Base-by-base conservation (phyloP, 2,888 invertebrate genomes). In the Tridacna gigas region DNA sequence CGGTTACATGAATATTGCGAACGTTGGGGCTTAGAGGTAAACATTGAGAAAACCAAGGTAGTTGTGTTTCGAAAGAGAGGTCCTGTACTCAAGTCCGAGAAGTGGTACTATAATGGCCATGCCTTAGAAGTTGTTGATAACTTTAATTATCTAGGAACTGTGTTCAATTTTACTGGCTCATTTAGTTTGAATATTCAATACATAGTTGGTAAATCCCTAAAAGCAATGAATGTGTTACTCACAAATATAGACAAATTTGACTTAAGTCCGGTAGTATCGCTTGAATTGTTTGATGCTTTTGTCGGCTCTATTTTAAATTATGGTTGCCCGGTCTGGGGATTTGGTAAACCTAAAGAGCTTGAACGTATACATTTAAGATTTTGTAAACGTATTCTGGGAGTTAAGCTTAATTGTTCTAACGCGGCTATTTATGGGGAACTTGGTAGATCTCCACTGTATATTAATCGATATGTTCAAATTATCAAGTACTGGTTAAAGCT, bases 21-120 rank as follows among this genome's bases (percentile, higher is more conserved):
- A 11, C 15, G n/a, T 15, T 22, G 65, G 22, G 76, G 45, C 15
- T 47, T 76, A 65, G 18, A 76, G 15, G 22, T 61, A 22, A 61
- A 76, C 47, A n/a, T 51, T 2, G 73, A 73, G 4, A 73, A 73
- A 47, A 51, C 73, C 2, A 26, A 73, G 45, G 25, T 73, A 22
- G 51, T 56, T 0, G 73, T 73, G 4, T 73, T 73, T 26, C 0
- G 73, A 73, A 73, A 73, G 20, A 26, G 76, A n/a, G 63, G 65
- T 13, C 45, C 7, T n/a, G 13, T 65, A 4, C 20, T 12, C 20
- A 76, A 48, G 4, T 2, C 28, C 4, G 76, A 65, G 25, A 12
- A 63, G 45, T 76, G 65, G 76, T 76, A 13, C 47, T 76, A 65
- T 25, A 37, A 65, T 47, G n/a, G 45, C n/a, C 65, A 45, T 25